Percentiles rank a stretch among this genome's conserved stretches.
Evolutionary conservation across 2,888 invertebrate genomes (phyloP).

Genomic region (Scaptomyza parva): DNA sequence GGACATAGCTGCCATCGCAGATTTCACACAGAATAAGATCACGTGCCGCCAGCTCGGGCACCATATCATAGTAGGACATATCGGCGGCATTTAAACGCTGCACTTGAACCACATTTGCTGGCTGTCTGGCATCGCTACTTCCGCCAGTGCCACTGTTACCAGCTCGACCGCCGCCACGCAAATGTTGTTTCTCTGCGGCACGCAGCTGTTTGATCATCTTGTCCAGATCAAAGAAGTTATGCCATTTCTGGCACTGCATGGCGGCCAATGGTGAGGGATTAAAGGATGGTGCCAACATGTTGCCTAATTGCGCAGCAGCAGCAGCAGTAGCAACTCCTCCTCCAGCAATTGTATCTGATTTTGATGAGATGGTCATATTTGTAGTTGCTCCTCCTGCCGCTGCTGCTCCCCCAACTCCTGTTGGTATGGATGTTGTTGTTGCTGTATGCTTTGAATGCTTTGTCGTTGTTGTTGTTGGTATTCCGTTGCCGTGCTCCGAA

Average conservation of each 20-base stretch:
- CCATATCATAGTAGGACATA: conserved; percentile 91
- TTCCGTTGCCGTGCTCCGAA: conserved; percentile 59
- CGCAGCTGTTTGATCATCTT: conserved; percentile 80
- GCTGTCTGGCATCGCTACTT: conserved; percentile 18
- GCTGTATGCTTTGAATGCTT: conserved; percentile 47
- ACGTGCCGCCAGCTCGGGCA: conserved; percentile 91
- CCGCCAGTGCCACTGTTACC: conserved; percentile 29
- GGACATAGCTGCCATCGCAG: conserved; percentile 91
- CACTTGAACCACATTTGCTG: conserved; percentile 76
- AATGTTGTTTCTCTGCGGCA: conserved; percentile 73
- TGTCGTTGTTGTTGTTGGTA: conserved; percentile 23
- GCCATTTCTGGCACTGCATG: conserved; percentile 82
- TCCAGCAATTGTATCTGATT: conserved; percentile 43
- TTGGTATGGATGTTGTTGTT: conserved; percentile 20
- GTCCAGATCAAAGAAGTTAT: conserved; percentile 79
- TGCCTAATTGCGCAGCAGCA: conserved; percentile 37
- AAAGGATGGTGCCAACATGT: conserved; percentile 38
- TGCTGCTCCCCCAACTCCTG: conserved; percentile 14
- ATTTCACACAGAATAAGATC: conserved; percentile 92
- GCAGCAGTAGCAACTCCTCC: conserved; percentile 21
- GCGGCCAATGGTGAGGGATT: conserved; percentile 27
- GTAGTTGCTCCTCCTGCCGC: conserved; percentile 22
- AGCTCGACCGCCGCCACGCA: conserved; percentile 55
- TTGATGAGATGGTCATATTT: conserved; percentile 58
- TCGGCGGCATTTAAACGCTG: conserved; percentile 87